These are phyloP conservation scores for Sminthurides bifidus DNA, from an alignment of 1,140 invertebrate species.

Conservation along the genomic window DNA sequence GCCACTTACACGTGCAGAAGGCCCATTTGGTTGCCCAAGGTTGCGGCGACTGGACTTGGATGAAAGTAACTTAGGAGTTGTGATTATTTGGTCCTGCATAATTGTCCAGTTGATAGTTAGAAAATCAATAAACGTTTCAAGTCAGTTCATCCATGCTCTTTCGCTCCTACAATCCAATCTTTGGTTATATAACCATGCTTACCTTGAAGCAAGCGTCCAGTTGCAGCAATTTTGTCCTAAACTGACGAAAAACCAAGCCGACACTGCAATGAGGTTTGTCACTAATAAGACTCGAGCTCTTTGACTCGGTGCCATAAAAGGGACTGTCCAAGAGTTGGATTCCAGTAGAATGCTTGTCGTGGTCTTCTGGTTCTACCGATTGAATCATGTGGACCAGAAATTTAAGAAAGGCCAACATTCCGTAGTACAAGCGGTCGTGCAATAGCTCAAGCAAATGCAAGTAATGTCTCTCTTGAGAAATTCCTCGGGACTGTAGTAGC, in stretches of 20 bases:
- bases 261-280: slow-evolving; percentile 1
- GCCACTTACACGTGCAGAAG: too few species aligned
- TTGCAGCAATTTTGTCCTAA: not conserved
- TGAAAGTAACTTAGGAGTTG: too few species aligned
- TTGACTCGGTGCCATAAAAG: not conserved
- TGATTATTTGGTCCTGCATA: too few species aligned
- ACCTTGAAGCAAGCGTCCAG: not conserved
- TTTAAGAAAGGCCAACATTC: not conserved
- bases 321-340: not conserved
- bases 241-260: not conserved
- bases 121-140: too few species aligned
- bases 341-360: not conserved
- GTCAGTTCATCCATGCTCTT: too few species aligned
- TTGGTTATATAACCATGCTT: too few species aligned
- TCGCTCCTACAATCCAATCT: too few species aligned
- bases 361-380: not conserved
- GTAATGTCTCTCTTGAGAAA: slow-evolving; percentile 2
- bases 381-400: not conserved
- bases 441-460: slow-evolving; percentile 3
- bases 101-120: too few species aligned
- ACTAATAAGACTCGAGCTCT: not conserved
- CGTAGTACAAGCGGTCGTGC: slow-evolving; percentile 5
- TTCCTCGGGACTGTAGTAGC: not conserved
- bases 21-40: too few species aligned
- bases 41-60: too few species aligned